phyloP scores from a whole-genome alignment of 2,888 invertebrate species.

The Apocheima hispidaria region DNA sequence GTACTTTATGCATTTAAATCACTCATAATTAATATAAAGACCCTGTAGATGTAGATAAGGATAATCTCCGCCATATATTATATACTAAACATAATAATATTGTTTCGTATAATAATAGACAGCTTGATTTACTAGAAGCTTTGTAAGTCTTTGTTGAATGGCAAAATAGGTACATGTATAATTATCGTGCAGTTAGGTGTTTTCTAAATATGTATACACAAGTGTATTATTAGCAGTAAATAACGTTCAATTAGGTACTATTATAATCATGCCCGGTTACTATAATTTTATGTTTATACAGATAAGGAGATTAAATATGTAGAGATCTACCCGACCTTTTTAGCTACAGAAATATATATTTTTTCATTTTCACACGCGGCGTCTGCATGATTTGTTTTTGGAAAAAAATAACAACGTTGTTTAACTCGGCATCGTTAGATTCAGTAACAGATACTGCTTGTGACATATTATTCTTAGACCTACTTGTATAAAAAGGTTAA shows the following conservation, averaged over 20 bases:
- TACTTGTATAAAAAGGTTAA: no score
- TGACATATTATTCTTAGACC: no score
- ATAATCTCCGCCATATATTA: constrained; percentile 8
- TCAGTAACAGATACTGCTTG: no score
- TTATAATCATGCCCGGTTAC: not conserved
- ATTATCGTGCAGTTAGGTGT: constrained; percentile 15
- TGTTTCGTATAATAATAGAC: constrained; percentile 9
- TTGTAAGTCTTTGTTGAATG: constrained; percentile 6
- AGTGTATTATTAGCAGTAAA: not conserved
- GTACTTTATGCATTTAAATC: constrained; percentile 25
- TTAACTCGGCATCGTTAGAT: no score
- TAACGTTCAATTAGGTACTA: constrained; percentile 1
- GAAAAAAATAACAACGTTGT: no score
- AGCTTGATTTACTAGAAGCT: constrained; percentile 27
- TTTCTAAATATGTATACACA: constrained; percentile 22
- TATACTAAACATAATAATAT: constrained; percentile 24
- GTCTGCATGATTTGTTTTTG: no score
- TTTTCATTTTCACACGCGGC: no score
- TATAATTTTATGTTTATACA: not conserved
- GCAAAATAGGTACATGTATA: not conserved
- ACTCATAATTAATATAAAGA: constrained; percentile 23
- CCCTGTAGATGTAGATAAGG: constrained; percentile 21
- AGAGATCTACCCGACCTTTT: no score
- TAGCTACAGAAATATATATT: no score
- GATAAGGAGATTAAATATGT: no score